A percentile compares a stretch with the other conserved stretches of the same genome.
phyloP scores from a whole-genome alignment of 37 sponge, comb jelly and placozoan species.

The Corticium candelabrum region DNA sequence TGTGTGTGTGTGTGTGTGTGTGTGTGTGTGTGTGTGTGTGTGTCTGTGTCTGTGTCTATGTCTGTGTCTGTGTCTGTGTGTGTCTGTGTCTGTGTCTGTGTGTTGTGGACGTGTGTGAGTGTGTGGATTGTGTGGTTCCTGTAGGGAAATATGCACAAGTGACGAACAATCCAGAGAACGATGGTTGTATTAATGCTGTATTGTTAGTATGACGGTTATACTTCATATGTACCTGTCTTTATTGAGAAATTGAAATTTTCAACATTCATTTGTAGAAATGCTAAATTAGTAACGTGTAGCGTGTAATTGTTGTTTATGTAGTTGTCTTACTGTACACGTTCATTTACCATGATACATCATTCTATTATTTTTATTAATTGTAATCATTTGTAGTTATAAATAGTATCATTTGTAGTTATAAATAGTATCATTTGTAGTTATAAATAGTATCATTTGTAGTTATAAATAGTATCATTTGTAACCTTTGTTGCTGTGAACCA shows the following conservation, averaged over 20 bases:
- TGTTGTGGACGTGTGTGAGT: background rate
- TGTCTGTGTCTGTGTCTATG: too few species aligned
- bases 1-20: background rate
- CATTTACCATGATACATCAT: background rate
- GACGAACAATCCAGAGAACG: conserved; percentile 98
- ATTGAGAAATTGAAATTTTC: background rate
- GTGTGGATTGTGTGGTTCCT: background rate
- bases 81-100: background rate
- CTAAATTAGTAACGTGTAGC: background rate
- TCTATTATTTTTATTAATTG: too few species aligned
- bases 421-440: too few species aligned
- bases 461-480: too few species aligned
- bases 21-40: background rate
- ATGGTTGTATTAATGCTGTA: conserved; percentile 99
- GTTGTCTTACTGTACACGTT: background rate
- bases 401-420: too few species aligned
- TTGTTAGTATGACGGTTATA: conserved; percentile 60
- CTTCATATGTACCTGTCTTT: background rate
- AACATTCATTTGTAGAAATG: background rate
- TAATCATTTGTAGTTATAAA: too few species aligned
- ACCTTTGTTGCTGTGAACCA: too few species aligned
- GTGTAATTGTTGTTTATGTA: background rate
- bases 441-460: too few species aligned
- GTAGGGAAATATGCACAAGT: conserved; percentile 99
- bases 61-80: background rate